Base-by-base conservation (phyloP, 1,140 invertebrate species). In the Drosophila serrata region DNA sequence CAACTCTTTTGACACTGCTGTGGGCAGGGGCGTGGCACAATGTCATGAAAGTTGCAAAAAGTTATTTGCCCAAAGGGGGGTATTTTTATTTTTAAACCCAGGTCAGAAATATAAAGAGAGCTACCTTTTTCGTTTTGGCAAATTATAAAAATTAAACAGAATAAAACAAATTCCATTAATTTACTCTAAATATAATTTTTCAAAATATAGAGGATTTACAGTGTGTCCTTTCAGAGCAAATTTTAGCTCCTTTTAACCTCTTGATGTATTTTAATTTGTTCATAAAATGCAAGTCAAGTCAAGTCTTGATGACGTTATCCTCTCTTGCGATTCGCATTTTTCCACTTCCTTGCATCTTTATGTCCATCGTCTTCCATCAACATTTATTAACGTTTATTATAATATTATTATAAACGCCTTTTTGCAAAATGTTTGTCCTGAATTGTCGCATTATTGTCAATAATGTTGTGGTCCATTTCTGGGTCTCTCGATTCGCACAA, bases 381-480 rank as follows among this genome's bases (percentile, higher is more conserved):
- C 48, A 39, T 59, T 59, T 74, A 79, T 76, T 76, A 82, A 72
- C 61, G 76, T 76, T 84, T 77, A 77, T 81, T 64, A 77, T 78
- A 58, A 77, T 77, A 77, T 81, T 64, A 77, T 78, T 61, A 77
- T 73, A 63, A 75, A 60, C 53, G 68, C 42, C 46, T 49, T 80
- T 42, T 42, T 27, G 22, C 27, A 72, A 45, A 85, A 76, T 74
- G 68, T 79, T 70, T 64, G 51, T 46, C 78, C 60, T 27, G 69
- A 45, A 53, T 59, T 74, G 58, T 63, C 59, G 56, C 69, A 70
- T 75, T 82, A 70, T 59, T 65, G 75, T 70, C 75, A 43, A 70
- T 70, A 70, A 58, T 68, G 68, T 33, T 57, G 68, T 39, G 63
- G 62, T 40, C 40, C 62, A 56, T 56, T 68, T 68, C 62, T 31